Evolutionary conservation across 2,113 vertebrate species (phyloP), one percentile per base, ranked within the genome.

Genomic region (Tragelaphus scriptus): DNA sequence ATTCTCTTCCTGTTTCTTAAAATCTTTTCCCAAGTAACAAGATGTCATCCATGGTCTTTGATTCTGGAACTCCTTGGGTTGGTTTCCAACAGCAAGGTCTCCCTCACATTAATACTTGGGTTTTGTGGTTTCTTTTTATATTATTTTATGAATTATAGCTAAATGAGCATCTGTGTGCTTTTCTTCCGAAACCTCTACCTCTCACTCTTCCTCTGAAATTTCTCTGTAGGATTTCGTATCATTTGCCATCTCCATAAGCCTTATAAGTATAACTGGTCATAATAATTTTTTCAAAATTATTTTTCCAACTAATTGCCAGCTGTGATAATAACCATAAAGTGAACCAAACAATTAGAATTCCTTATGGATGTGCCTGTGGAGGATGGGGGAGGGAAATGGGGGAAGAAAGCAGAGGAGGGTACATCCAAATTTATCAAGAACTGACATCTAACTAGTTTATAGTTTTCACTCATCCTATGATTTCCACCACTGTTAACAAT

Each of bases 211-310:
- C 53, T 58, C n/a, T 85, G 51, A 89, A 93, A 88, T 80, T 86
- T 90, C 56, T 82, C 44, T 91, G 63, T 85, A 30, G 12, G 65
- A 3, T 94, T 91, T 55, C 90, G 28, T 51, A 68, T 59, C 51
- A 91, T 26, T 87, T 91, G 87, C 23, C 71, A 61, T 49, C n/a
- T 68, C 53, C 68, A 85, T n/a, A 88, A 47, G 2, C 14, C 26
- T 36, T 90, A 44, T 82, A 95, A 49, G 36, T 80, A 97, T 68
- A 89, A 91, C 55, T 89, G 1, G 16, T 95, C 53, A 80, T 90
- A 59, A n/a, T 26, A 86, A 91, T 92, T 79, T 53, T 94, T 79
- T 84, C 26, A 71, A 71, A 90, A 95, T 90, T 93, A 92, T 88
- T 88, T 65, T 93, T 85, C 61, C 63, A 85, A 88, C 81, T 95